Percentiles rank a stretch among this genome's conserved stretches.
Conservation (phyloP, 2,888 invertebrate species). For the Eugnorisma glareosa region DNA sequence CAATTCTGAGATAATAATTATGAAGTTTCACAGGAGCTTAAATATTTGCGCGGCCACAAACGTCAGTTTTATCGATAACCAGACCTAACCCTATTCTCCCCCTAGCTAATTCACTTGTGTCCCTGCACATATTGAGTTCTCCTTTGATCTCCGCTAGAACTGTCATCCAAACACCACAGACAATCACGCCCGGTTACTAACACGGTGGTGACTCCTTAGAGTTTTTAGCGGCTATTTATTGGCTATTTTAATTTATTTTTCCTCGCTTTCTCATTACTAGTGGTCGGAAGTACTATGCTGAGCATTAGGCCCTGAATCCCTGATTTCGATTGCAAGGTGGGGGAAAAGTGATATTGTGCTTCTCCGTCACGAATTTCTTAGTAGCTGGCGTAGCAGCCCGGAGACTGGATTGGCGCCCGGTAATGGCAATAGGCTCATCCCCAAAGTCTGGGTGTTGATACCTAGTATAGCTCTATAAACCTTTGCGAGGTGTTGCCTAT, state of each 20-base stretch:
- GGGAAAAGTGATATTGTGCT: not conserved
- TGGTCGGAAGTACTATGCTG: not conserved
- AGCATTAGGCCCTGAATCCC: not conserved
- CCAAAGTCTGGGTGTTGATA: not conserved
- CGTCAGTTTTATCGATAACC: conserved; percentile 31
- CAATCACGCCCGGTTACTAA: conserved; percentile 35
- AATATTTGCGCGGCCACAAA: not conserved
- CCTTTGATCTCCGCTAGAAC: conserved; percentile 77
- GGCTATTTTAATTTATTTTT: not conserved
- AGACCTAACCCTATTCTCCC: not conserved
- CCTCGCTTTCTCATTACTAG: not conserved
- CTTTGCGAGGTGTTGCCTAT: not conserved
- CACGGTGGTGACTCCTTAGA: conserved; percentile 16
- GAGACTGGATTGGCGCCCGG: not conserved
- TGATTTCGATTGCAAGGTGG: not conserved
- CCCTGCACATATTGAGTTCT: conserved; percentile 77
- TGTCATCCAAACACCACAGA: conserved; percentile 44
- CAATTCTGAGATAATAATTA: not conserved
- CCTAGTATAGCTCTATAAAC: not conserved
- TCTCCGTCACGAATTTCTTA: not conserved
- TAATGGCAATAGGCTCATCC: not conserved
- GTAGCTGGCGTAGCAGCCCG: not conserved
- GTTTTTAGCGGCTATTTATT: not conserved
- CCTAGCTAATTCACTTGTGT: conserved; percentile 40
- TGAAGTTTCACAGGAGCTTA: not conserved